These are phyloP conservation scores for Xanthia togata DNA, from an alignment of 2,888 invertebrate genomes.

Conservation along the genomic window DNA sequence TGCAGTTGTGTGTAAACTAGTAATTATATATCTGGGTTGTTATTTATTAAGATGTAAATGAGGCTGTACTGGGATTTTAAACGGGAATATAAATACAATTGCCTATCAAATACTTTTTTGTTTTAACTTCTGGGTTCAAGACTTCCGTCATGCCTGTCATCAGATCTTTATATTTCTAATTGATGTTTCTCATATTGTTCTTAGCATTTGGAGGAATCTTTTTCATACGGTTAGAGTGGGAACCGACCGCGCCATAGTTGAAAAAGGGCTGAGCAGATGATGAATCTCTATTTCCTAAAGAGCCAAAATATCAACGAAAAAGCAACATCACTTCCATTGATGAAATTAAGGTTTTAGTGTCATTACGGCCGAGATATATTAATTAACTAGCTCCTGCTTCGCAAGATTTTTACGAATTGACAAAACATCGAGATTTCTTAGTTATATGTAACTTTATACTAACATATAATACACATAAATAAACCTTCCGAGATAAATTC, in stretches of 20 bases:
- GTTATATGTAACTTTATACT: no score
- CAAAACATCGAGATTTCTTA: no score
- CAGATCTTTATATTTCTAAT: background rate
- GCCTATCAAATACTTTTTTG: background rate
- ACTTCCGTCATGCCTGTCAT: background rate
- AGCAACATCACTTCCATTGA: background rate
- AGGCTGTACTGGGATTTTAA: constrained; percentile 8
- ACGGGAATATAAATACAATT: background rate
- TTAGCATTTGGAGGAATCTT: background rate
- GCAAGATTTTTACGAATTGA: no score
- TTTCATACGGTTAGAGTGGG: background rate
- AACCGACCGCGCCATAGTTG: background rate
- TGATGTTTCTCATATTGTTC: background rate
- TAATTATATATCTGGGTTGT: constrained; percentile 17
- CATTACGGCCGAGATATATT: background rate
- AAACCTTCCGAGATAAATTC: no score
- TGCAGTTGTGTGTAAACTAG: constrained; percentile 36
- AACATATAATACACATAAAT: no score
- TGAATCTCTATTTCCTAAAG: background rate
- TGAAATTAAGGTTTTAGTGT: background rate
- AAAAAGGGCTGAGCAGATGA: background rate
- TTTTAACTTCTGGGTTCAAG: background rate
- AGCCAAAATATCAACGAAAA: background rate
- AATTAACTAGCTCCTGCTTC: background rate
- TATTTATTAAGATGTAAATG: constrained; percentile 7